Conservation (phyloP, 2,113 vertebrate species). For the Ellobius talpinus region DNA sequence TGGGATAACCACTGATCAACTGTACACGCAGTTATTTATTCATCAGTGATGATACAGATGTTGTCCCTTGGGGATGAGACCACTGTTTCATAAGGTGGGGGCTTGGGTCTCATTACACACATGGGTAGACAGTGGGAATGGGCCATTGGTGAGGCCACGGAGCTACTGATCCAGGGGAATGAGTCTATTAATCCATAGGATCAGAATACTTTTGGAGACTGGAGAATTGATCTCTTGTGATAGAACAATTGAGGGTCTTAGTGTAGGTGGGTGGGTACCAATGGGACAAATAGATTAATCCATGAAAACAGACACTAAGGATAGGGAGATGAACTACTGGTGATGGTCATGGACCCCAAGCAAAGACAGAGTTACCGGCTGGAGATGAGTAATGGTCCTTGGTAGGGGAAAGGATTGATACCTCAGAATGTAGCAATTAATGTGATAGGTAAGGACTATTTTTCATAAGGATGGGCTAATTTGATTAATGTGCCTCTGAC, state of each 20-base stretch:
- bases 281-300: slow-evolving; percentile 11
- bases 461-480: slow-evolving; percentile 20
- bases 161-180: background rate
- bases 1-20: background rate
- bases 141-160: background rate
- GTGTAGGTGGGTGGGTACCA: background rate
- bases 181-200: background rate
- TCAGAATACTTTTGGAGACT: background rate
- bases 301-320: background rate
- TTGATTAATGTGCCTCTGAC: slow-evolving; percentile 1
- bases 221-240: background rate
- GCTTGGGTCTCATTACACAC: background rate
- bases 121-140: background rate
- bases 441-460: background rate
- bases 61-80: background rate
- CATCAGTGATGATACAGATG: slow-evolving; percentile 20
- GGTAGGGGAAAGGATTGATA: background rate
- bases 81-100: background rate
- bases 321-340: background rate
- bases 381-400: background rate
- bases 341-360: background rate
- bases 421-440: background rate
- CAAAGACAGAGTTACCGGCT: background rate
- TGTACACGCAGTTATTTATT: background rate
- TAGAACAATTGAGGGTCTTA: background rate